A percentile compares a stretch with the other conserved stretches of the same genome.
These are phyloP conservation scores for Ormia ochracea DNA, from an alignment of 2,888 invertebrate genomes.

Conservation along the genomic window DNA sequence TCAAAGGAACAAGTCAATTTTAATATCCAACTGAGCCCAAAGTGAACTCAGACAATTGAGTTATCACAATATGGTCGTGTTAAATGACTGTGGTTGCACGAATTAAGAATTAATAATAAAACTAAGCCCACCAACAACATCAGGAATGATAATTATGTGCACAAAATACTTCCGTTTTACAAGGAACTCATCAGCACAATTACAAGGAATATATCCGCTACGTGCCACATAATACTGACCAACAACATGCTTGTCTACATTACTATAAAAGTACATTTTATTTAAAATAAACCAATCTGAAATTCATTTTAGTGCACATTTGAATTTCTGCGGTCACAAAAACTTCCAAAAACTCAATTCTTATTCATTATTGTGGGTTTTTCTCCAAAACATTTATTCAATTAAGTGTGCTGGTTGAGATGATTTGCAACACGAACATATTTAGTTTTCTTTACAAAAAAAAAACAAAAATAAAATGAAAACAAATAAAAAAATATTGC, in stretches of 20 bases:
- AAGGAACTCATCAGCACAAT: slow-evolving; percentile 41
- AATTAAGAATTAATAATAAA: neutral
- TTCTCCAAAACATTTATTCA: slow-evolving; percentile 27
- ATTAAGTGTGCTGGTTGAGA: slow-evolving; percentile 24
- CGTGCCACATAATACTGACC: slow-evolving; percentile 5
- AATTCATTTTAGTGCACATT: slow-evolving; percentile 22
- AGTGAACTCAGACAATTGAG: slow-evolving; percentile 39
- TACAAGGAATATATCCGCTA: slow-evolving; percentile 25
- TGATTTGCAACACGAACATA: slow-evolving; percentile 20
- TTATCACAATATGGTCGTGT: slow-evolving; percentile 43
- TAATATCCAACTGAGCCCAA: neutral
- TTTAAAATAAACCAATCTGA: neutral
- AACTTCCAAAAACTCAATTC: slow-evolving; percentile 27
- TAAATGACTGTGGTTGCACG: slow-evolving; percentile 30
- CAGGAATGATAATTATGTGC: slow-evolving; percentile 36
- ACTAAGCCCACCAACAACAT: neutral
- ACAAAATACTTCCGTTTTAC: slow-evolving; percentile 60
- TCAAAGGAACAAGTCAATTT: slow-evolving; percentile 52
- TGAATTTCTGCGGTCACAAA: slow-evolving; percentile 10
- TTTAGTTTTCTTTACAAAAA: neutral
- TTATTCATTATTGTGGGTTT: neutral
- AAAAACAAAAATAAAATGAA: neutral
- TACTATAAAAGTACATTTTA: neutral
- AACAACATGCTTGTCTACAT: neutral
- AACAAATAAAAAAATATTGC: neutral